phyloP scores from a whole-genome alignment of 2,888 invertebrate species.

The Ormyrus pomaceus region DNA sequence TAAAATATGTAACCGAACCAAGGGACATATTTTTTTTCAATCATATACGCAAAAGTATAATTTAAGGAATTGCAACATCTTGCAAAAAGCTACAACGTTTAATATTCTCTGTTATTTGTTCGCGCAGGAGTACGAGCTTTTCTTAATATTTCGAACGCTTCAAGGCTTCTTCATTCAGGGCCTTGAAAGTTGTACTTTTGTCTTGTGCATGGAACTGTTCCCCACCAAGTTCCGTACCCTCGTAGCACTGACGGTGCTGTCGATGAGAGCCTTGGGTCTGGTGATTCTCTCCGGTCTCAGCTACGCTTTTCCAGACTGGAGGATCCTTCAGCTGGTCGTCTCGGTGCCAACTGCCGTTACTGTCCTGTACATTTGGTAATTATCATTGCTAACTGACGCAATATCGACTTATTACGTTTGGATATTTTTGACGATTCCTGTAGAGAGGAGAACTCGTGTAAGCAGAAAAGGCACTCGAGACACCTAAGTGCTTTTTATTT shows the following conservation, averaged over 20 bases:
- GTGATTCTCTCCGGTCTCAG: constrained; percentile 74
- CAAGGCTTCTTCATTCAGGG: constrained; percentile 77
- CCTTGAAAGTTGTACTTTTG: constrained; percentile 77
- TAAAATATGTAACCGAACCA: too few species aligned
- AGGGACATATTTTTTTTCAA: too few species aligned
- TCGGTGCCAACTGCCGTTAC: constrained; percentile 76
- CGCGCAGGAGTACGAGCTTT: constrained; percentile 68
- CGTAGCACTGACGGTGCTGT: constrained; percentile 76
- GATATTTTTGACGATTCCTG: too few species aligned
- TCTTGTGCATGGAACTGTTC: constrained; percentile 77
- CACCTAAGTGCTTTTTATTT: too few species aligned
- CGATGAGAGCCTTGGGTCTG: constrained; percentile 76
- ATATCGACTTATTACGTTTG: too few species aligned
- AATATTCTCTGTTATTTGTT: too few species aligned
- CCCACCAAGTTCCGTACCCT: constrained; percentile 75
- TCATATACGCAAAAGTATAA: too few species aligned
- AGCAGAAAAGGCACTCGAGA: too few species aligned
- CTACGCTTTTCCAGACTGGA: constrained; percentile 77
- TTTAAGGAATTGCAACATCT: too few species aligned
- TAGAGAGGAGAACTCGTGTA: too few species aligned
- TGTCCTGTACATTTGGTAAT: constrained; percentile 74
- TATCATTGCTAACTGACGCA: neutral
- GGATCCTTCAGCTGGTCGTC: constrained; percentile 76
- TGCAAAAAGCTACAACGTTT: too few species aligned
- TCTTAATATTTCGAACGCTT: constrained; percentile 72